These are phyloP conservation scores for Serinus canaria DNA, from an alignment of 2,113 vertebrate species.

Conservation along the genomic window DNA sequence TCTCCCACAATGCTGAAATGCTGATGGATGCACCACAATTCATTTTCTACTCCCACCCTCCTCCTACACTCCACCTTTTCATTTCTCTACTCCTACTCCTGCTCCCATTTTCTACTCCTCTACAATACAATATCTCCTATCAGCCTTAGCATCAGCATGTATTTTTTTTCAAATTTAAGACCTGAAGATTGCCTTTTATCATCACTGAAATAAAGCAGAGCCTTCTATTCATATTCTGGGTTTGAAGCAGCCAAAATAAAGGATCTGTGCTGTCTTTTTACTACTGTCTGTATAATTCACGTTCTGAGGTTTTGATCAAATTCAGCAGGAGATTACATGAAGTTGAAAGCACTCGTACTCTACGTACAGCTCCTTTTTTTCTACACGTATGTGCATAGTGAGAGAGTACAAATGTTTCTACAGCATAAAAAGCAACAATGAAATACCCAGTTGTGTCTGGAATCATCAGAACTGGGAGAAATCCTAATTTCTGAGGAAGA, in stretches of 20 bases:
- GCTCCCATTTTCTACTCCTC: conserved; percentile 42
- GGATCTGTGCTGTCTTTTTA: conserved; percentile 19
- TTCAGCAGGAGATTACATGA: background rate
- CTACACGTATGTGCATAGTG: background rate
- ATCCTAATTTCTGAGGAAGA: background rate
- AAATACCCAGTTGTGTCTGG: background rate
- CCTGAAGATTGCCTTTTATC: conserved; percentile 47
- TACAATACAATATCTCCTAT: conserved; percentile 28
- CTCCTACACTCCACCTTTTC: conserved; percentile 65
- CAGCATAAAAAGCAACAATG: background rate
- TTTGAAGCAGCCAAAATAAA: conserved; percentile 51
- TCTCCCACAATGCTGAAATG: conserved; percentile 44
- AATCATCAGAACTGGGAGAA: background rate
- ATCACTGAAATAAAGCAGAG: background rate
- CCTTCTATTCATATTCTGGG: conserved; percentile 14
- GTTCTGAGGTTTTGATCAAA: conserved; percentile 37
- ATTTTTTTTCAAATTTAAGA: background rate
- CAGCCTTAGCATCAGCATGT: background rate
- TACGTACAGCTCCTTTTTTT: background rate
- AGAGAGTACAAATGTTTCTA: background rate
- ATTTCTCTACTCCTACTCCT: conserved; percentile 59
- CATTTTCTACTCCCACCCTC: conserved; percentile 58
- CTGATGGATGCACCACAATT: conserved; percentile 58
- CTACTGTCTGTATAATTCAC: conserved; percentile 9
- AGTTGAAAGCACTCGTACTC: background rate